Base-by-base conservation (phyloP, 2,113 vertebrate genomes). In the Carlito syrichta region DNA sequence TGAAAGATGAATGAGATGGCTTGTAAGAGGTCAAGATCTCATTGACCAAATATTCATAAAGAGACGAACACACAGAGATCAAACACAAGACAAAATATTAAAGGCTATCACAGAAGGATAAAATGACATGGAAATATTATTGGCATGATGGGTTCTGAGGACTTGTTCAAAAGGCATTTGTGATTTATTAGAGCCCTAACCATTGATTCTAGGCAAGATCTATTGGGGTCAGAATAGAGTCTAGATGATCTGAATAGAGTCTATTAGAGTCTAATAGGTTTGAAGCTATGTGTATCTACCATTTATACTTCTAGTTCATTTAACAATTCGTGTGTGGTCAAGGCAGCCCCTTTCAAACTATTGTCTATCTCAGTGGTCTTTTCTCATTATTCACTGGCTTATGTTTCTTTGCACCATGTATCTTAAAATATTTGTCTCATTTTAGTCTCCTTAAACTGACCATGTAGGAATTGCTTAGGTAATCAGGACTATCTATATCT, bases 401-500 rank as follows among this genome's bases (percentile, higher is more conserved):
- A 8, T 54, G 32, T 89, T 86, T 63, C 3, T 56, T 76, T 62
- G 19, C 7, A 48, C 43, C 71, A 52, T 54, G 19, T n/a, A 79
- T 93, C 35, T 52, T 66, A 85, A 94, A 86, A 66, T 20, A 87
- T 83, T 89, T 66, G 20, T 68, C n/a, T 95, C n/a, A 83, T 86
- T 92, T 93, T 82, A 69, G 30, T 79, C 30, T 79, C 17, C 38
- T 85, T 84, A 77, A 22, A 60, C 10, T 48, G 48, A 76, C 19
- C 1, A 11, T 30, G 40, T 52, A 50, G 66, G 6, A 71, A 63
- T 58, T 82, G 40, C 69, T 86, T 92, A 89, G 43, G 54, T 78
- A 73, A 83, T 8, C n/a, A 73, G 60, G 20, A 58, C 11, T 82
- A 48, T 83, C 32, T 60, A 11, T 43, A 11, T 54, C 32, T 50